Evolutionary conservation across 1,140 invertebrate genomes (phyloP).

Genomic region (Helicoverpa zea): DNA sequence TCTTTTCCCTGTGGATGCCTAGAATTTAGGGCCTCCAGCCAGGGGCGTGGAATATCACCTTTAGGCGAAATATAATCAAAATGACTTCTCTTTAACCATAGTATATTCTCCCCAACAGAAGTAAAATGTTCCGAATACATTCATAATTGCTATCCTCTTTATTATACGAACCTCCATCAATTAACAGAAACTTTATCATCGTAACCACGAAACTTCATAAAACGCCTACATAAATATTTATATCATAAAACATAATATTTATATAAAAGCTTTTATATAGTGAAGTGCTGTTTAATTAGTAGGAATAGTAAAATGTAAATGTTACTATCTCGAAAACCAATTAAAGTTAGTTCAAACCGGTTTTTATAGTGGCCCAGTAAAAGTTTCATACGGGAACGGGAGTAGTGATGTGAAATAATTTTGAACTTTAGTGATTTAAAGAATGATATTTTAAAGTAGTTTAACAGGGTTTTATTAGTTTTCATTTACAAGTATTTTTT

Average conservation of each 20-base stretch:
- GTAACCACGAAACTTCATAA: slow-evolving; percentile 8
- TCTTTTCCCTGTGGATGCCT: too few relatives aligned
- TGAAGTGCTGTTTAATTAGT: slow-evolving; percentile 25
- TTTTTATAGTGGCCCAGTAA: slow-evolving; percentile 18
- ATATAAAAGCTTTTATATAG: slow-evolving; percentile 6
- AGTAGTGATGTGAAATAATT: slow-evolving; percentile 17
- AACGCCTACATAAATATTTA: background rate
- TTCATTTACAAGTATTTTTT: background rate
- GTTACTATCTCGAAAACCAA: slow-evolving; percentile 33
- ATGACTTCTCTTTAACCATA: too few relatives aligned
- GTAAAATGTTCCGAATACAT: background rate
- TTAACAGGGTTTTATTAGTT: too few relatives aligned
- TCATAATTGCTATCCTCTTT: slow-evolving; percentile 11
- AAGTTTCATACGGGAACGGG: background rate
- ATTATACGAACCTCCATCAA: background rate
- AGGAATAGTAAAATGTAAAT: slow-evolving; percentile 19
- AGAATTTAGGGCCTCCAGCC: too few relatives aligned
- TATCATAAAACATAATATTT: slow-evolving; percentile 33
- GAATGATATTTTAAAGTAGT: background rate
- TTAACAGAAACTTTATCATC: slow-evolving; percentile 12
- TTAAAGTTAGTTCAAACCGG: slow-evolving; percentile 17
- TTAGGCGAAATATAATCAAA: too few relatives aligned
- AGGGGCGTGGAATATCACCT: too few relatives aligned
- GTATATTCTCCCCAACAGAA: too few relatives aligned
- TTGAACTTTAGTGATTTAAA: background rate